Base-by-base conservation (phyloP, 2,797 vertebrate species). In the Enteromius mattozi region DNA sequence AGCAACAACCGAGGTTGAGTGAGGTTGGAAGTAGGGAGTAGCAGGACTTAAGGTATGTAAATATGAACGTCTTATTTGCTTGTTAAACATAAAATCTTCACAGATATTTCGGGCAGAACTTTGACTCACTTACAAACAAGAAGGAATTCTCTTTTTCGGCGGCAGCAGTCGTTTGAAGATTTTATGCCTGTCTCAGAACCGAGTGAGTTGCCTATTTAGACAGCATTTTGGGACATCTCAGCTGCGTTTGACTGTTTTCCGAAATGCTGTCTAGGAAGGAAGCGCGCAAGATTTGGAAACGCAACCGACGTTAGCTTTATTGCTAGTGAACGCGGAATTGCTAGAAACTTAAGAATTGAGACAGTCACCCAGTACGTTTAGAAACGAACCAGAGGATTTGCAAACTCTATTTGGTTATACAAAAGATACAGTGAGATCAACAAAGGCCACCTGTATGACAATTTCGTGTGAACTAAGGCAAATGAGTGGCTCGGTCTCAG, bases 1-100 rank as follows among this genome's bases (percentile, higher is more conserved):
- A 90, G 86, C 84, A 66, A 86, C 82, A 88, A 56, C 85, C 88
- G 88, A 90, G 89, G 90, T 89, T 91, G 81, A 81, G 87, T 88
- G 63, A 82, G 89, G 88, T 86, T 83, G 54, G 79, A 80, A 76
- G 24, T 71, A 81, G 78, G 85, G 79, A 83, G 80, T 24, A 86
- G 71, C 83, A 45, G 78, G 66, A 71, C 80, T 59, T 45, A 35
- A 77, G 89, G 87, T 89, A 81, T 51, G 85, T 88, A 13, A 17
- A 1, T 14, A 47, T 19, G 1, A 27, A 17, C 17, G 24, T 33
- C 8, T 21, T 65, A 45, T 59, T 63, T 74, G 35, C 12, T 81
- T 85, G 12, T 54, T 81, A 56, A n/a, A 56, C 5, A 12, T 33
- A 9, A 49, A 51, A 16, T 71, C 9, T 12, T 3, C 0, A 6